These are phyloP conservation scores for Pseudomyrmex sp. DNA, from an alignment of 1,140 invertebrate species.

Conservation along the genomic window DNA sequence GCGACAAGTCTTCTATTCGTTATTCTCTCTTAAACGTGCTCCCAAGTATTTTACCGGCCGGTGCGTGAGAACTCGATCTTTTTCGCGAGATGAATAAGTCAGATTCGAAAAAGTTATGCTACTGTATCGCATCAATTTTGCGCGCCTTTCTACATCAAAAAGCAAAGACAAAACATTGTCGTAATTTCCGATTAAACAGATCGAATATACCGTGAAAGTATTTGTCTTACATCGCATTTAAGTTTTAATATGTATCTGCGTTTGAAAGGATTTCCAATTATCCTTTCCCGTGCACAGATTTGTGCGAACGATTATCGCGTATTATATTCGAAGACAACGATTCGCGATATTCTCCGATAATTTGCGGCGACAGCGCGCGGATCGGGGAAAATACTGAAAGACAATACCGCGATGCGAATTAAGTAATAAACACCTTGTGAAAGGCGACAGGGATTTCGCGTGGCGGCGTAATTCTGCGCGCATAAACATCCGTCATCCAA, in stretches of 20 bases:
- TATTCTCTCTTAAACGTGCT: constrained; percentile 39
- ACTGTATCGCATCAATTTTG: constrained; percentile 17
- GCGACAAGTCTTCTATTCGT: constrained; percentile 46
- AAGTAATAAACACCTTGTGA: constrained; percentile 64
- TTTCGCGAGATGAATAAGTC: constrained; percentile 32
- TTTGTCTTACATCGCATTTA: not conserved
- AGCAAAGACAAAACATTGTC: not conserved
- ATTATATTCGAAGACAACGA: constrained; percentile 1
- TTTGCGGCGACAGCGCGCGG: constrained; percentile 18
- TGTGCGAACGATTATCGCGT: not conserved
- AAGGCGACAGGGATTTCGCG: constrained; percentile 41
- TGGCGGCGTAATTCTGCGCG: constrained; percentile 60
- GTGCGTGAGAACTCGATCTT: constrained; percentile 57
- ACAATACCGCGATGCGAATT: constrained; percentile 58
- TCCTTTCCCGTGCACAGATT: not conserved
- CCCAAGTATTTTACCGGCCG: constrained; percentile 4
- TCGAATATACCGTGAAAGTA: not conserved
- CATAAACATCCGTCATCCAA: constrained; percentile 71
- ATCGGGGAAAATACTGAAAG: constrained; percentile 27
- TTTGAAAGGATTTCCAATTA: not conserved
- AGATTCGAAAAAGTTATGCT: constrained; percentile 14
- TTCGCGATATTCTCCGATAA: constrained; percentile 31
- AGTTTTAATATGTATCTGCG: not conserved
- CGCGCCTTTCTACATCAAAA: not conserved
- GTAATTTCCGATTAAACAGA: not conserved